Conservation (phyloP, 1,140 invertebrate genomes). For the Wasmannia auropunctata region DNA sequence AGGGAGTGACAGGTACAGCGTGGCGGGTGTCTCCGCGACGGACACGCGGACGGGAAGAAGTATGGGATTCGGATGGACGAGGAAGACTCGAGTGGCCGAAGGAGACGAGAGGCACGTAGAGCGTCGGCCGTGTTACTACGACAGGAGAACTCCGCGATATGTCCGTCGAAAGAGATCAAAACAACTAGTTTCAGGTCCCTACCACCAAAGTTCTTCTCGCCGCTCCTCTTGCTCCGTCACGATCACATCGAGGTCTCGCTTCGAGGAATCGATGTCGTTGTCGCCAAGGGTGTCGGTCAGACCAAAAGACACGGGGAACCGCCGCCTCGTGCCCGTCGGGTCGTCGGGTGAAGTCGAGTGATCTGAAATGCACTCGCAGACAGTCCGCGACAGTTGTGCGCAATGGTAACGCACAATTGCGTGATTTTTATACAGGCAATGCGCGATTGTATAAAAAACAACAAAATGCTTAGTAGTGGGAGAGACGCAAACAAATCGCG, state of each 20-base stretch:
- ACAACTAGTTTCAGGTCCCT: slow-evolving; percentile 70
- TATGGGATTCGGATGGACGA: background rate
- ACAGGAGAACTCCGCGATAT: slow-evolving; percentile 60
- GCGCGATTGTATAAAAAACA: background rate
- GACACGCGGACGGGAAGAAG: background rate
- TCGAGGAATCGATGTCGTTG: slow-evolving; percentile 6
- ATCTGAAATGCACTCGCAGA: background rate
- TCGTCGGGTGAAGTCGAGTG: background rate
- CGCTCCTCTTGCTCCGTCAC: slow-evolving; percentile 28
- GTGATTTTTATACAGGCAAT: slow-evolving; percentile 13
- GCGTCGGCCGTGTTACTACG: slow-evolving; percentile 68
- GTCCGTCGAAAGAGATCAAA: slow-evolving; percentile 67
- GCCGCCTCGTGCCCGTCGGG: background rate
- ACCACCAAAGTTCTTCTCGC: slow-evolving; percentile 54
- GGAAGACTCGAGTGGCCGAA: background rate
- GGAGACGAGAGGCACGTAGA: slow-evolving; percentile 8
- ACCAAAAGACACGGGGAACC: background rate
- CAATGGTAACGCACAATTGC: background rate
- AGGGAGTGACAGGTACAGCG: background rate
- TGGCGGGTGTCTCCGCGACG: background rate
- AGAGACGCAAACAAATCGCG: background rate
- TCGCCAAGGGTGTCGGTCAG: background rate
- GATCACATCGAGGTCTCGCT: background rate
- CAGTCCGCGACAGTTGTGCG: background rate
- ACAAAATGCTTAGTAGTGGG: background rate